Evolutionary conservation across 2,113 vertebrate species (phyloP), one percentile per base, ranked within the genome.

Genomic region (Acanthisitta chloris): DNA sequence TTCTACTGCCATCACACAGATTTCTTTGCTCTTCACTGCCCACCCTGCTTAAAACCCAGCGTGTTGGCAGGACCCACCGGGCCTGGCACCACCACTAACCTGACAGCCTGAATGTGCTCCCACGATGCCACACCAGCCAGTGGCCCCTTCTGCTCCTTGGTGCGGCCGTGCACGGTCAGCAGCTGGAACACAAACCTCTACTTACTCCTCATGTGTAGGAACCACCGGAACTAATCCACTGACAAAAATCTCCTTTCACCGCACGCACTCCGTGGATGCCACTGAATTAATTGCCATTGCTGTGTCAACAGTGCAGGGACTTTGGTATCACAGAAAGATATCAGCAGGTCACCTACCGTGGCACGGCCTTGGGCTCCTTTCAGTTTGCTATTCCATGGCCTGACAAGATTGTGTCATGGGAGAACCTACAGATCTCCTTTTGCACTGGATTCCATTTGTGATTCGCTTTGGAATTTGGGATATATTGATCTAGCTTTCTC

Each of bases 91-190:
- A 38, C 51, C 31, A 81, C 98, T 98, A 81, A 99, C 99, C 98
- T 98, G 31, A 99, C 99, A 2, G 99, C 99, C 94, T 97, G 98
- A 88, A 99, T 99, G 95, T 99, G 99, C 89, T 99, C 99, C 99
- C 99, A 99, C 83, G 98, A 99, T 0, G 99, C 99, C 4, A 99
- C 86, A 0, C 99, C 99, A 0, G 99, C 98, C 93, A 98, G 92
- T 0, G 99, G 97, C n/a, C 99, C 99, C 92, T 99, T 99, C 98
- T 99, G 99, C 48, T 99, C 99, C 96, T 99, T 99, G 88, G 99
- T 99, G 81, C 99, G 98, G 55, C 99, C 99, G 0, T 99, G 99
- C 58, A 99, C 99, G 0, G 99, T 99, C 92, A 99, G 96, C 92
- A 99, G 90, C 99, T 99, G 67, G 17, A 86, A 96, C 11, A 96